Base-by-base conservation (phyloP, 2,113 vertebrate genomes). In the Beaufortia kweichowensis region DNA sequence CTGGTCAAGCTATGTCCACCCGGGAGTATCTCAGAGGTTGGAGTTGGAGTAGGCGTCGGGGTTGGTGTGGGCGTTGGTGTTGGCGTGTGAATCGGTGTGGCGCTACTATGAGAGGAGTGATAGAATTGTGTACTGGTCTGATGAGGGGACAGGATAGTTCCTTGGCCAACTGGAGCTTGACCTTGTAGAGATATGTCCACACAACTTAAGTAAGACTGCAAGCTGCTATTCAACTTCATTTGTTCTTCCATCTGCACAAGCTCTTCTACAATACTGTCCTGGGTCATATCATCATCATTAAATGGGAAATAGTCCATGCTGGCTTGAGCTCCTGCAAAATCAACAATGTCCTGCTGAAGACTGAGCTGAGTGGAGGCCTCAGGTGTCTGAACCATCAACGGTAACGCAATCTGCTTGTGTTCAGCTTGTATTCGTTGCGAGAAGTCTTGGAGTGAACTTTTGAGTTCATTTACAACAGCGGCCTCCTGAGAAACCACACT, bases 251-350 rank as follows among this genome's bases (percentile, higher is more conserved):
- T 98, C 83, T 96, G 94, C 82, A 98, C 97, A 79, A 99, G 89
- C 87, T 99, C 97, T 87, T 99, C 96, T 78, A 99, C 96, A 68
- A 99, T 99, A 89, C 97, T 99, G 81, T 99, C 97, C 83, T 99
- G 97, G 46, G 97, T 99, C 64, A 99, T 94, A 64, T 99, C 97
- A 0, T 99, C 97, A 60, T 95, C 94, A 89, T 86, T 79, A 82
- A 98, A 98, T 0, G 95, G 94, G 80, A 99, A 98, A 89, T 94
- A 98, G 90, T 90, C 94, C 28, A 97, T 95, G 24, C 84, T 96
- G 64, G 94, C 87, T 78, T 96, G 96, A 63, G 95, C 90, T 68
- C 93, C 93, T 21, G 94, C 90, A 84, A 97, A 97, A 71, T 95
- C 95, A 55, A 95, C 94, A 87, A 99, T 91, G 81, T 96, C 96